A percentile compares a stretch with the other conserved stretches of the same genome.
Conservation (phyloP, 2,888 invertebrate species). For the Callinectes sapidus region DNA sequence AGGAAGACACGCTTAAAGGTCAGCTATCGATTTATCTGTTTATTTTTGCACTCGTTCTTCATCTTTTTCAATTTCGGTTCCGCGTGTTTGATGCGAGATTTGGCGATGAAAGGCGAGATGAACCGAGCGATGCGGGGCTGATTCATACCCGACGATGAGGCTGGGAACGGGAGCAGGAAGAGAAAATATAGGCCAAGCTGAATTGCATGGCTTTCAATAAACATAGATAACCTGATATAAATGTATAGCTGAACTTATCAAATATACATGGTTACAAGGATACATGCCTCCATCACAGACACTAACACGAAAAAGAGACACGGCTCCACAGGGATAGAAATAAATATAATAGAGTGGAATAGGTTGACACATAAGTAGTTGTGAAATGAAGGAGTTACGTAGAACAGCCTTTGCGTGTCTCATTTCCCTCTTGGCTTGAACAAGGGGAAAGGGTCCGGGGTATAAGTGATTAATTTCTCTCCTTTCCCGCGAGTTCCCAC, state of each 20-base stretch:
- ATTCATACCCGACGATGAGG: background rate
- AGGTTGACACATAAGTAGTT: background rate
- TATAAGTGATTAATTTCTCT: background rate
- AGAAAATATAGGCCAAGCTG: background rate
- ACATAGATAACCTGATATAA: background rate
- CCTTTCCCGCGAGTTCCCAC: background rate
- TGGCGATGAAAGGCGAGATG: background rate
- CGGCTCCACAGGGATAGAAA: background rate
- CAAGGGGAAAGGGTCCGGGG: background rate
- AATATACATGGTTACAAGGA: background rate
- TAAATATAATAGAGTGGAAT: background rate
- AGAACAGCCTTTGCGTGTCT: background rate
- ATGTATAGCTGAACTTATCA: background rate
- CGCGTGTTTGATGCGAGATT: background rate
- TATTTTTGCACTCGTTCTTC: conserved; percentile 2
- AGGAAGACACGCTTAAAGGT: background rate
- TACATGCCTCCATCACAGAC: background rate
- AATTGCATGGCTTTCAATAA: background rate
- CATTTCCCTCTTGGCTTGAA: background rate
- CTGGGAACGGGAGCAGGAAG: background rate
- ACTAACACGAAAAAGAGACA: background rate
- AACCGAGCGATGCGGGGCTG: background rate
- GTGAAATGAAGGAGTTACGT: background rate
- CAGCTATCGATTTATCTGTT: background rate
- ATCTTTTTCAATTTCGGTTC: background rate